Percentiles rank a stretch among this genome's conserved stretches.
Conservation (phyloP, 2,113 vertebrate genomes). For the Spea bombifrons region DNA sequence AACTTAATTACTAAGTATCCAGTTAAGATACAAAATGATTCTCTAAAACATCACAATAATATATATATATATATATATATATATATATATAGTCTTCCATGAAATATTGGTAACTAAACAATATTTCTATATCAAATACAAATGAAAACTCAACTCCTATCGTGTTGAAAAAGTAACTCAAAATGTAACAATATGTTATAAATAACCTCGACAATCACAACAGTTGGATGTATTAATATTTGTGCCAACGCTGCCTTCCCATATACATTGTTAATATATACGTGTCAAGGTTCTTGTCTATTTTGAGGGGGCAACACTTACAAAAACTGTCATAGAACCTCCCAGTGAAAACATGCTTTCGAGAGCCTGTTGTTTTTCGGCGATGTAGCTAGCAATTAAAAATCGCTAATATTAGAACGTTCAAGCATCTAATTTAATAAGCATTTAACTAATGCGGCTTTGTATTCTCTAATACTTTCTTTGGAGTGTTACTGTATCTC, state of each 20-base stretch:
- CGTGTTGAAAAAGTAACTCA: too few species aligned
- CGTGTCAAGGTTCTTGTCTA: not conserved
- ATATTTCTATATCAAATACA: too few species aligned
- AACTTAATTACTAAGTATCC: too few species aligned
- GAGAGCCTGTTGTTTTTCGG: not conserved
- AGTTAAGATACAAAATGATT: too few species aligned
- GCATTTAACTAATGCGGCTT: not conserved
- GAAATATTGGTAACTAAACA: too few species aligned
- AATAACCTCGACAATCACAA: too few species aligned
- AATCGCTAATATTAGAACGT: not conserved
- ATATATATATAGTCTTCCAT: too few species aligned
- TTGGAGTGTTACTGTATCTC: not conserved
- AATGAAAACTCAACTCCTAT: too few species aligned
- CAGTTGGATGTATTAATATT: too few species aligned
- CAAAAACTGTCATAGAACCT: not conserved
- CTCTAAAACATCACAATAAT: too few species aligned
- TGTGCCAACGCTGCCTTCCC: not conserved
- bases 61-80: too few species aligned
- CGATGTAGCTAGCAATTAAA: not conserved
- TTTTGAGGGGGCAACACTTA: not conserved
- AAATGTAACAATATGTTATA: too few species aligned
- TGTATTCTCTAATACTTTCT: not conserved
- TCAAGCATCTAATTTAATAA: not conserved
- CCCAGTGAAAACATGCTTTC: not conserved
- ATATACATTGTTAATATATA: not conserved